Base-by-base conservation (phyloP, 1,140 invertebrate genomes). In the Portunus trituberculatus region DNA sequence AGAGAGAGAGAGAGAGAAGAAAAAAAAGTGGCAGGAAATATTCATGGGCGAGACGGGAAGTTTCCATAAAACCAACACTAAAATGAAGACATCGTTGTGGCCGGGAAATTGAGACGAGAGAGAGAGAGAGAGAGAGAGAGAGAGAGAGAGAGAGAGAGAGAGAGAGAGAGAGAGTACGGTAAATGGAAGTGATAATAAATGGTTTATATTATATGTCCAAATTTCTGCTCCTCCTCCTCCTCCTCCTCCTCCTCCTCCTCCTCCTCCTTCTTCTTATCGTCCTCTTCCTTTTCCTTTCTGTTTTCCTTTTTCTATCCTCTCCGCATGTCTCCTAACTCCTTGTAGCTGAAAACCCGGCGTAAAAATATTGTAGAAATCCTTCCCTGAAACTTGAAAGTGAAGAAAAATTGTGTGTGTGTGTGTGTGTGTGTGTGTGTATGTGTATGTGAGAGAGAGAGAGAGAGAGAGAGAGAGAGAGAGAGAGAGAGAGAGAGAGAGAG, bases 281-380 rank as follows among this genome's bases (percentile, higher is more conserved):
- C 25, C 67, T n/a, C 67, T 25, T n/a, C 20, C 67, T 76, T n/a
- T n/a, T 76, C 20, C 25, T 59, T 59, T 20, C 52, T 59, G 52
- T 0, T 59, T 59, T 59, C 52, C 52, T 59, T 59, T 10, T 10
- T 59, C 52, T 20, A 14, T 59, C 67, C 67, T 76, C 25, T 25
- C 67, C n/a, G 16, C 67, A n/a, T 76, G 67, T 76, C 67, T 76
- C 67, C 67, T 76, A 76, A 76, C 67, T 76, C 67, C 67, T 76
- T n/a, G 67, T 76, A 76, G 67, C 67, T 20, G 67, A 59, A 59
- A 59, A n/a, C 67, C n/a, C n/a, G n/a, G 25, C 20, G 67, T 76
- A 76, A 76, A 76, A 76, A 76, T 76, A 76, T 76, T 76, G 67
- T n/a, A n/a, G 67, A 76, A 76, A 76, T 76, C 67, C 67, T 76